A percentile compares a stretch with the other conserved stretches of the same genome.
phyloP scores from a whole-genome alignment of 1,140 invertebrate genomes.

The Drosophila murphyi region DNA sequence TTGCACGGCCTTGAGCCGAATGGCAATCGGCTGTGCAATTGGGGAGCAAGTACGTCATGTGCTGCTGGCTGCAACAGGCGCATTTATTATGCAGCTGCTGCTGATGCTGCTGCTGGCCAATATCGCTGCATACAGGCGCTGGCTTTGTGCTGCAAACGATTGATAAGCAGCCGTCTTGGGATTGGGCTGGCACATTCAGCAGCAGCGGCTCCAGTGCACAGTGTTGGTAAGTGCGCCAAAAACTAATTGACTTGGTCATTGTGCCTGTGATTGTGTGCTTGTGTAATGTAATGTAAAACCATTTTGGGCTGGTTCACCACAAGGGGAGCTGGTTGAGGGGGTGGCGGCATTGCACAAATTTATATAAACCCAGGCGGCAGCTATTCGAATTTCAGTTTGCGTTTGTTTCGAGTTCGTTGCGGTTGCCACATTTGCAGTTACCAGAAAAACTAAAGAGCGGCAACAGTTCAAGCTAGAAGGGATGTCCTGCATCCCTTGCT shows the following conservation, averaged over 20 bases:
- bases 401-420: slow-evolving; percentile 55
- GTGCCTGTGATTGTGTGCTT: neutral
- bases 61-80: slow-evolving; percentile 12
- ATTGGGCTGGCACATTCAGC: slow-evolving; percentile 47
- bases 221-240: slow-evolving; percentile 69
- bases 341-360: slow-evolving; percentile 49
- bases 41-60: slow-evolving; percentile 40
- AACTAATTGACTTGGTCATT: neutral
- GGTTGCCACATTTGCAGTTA: slow-evolving; percentile 41
- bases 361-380: slow-evolving; percentile 65
- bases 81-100: neutral
- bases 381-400: slow-evolving; percentile 62
- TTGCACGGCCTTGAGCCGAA: slow-evolving; percentile 50
- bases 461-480: neutral
- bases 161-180: slow-evolving; percentile 61
- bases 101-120: neutral
- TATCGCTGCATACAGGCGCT: slow-evolving; percentile 33
- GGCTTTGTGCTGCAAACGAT: slow-evolving; percentile 59
- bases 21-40: slow-evolving; percentile 45
- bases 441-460: neutral
- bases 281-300: slow-evolving; percentile 69
- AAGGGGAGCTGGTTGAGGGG: slow-evolving; percentile 7
- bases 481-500: no score
- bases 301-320: slow-evolving; percentile 42
- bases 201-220: slow-evolving; percentile 51